Evolutionary conservation across 2,888 invertebrate species (phyloP).

Genomic region (Caenorhabditis sinica): DNA sequence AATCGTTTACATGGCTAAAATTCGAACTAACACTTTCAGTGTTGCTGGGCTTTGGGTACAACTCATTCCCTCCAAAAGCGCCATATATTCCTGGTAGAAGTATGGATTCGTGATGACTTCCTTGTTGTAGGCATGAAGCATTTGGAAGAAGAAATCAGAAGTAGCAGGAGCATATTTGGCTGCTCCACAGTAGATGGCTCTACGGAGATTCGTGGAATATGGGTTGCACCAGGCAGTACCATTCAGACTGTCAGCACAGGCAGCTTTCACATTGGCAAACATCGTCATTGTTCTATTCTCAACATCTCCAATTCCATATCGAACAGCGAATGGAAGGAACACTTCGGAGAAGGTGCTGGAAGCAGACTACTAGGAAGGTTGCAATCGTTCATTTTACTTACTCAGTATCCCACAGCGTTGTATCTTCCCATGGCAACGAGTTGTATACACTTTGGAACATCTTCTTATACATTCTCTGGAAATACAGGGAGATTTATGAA

Average conservation of each 20-base stretch:
- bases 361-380: not conserved
- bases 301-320: slow-evolving; percentile 66
- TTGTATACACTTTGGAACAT: slow-evolving; percentile 54
- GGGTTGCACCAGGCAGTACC: slow-evolving; percentile 72
- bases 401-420: slow-evolving; percentile 42
- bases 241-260: slow-evolving; percentile 59
- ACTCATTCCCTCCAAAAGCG: slow-evolving; percentile 66
- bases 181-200: slow-evolving; percentile 72
- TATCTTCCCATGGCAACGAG: slow-evolving; percentile 41
- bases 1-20: too few species aligned
- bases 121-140: slow-evolving; percentile 62
- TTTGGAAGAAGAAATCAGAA: slow-evolving; percentile 62
- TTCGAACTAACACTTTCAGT: slow-evolving; percentile 34
- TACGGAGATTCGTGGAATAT: slow-evolving; percentile 66
- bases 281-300: slow-evolving; percentile 46
- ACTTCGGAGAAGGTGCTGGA: slow-evolving; percentile 63
- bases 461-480: slow-evolving; percentile 53
- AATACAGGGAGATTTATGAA: too few species aligned
- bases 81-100: slow-evolving; percentile 72
- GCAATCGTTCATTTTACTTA: not conserved
- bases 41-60: slow-evolving; percentile 56
- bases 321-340: slow-evolving; percentile 68
- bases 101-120: slow-evolving; percentile 68
- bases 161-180: slow-evolving; percentile 55
- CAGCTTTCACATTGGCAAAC: slow-evolving; percentile 57